Percentiles rank a stretch among this genome's conserved stretches.
These are phyloP conservation scores for Syngnathus typhle DNA, from an alignment of 2,113 vertebrate species.

Conservation along the genomic window DNA sequence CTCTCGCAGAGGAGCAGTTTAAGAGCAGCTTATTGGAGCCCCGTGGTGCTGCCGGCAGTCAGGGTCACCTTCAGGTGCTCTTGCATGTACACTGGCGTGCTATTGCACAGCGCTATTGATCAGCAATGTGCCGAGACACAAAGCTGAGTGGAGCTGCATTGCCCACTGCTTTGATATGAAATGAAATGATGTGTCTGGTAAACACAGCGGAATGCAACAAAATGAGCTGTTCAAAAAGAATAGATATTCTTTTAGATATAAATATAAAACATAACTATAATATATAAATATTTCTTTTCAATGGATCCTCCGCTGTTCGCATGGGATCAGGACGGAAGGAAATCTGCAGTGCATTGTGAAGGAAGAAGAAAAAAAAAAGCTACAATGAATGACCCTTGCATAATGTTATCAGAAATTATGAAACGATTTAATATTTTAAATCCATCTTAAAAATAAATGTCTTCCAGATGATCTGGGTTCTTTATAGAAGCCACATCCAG, in stretches of 20 bases:
- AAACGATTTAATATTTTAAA: not conserved
- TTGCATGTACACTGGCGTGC: slow-evolving; percentile 71
- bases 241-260: too few species aligned
- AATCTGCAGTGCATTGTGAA: too few species aligned
- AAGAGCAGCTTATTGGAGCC: slow-evolving; percentile 73
- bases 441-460: not conserved
- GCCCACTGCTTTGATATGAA: not conserved
- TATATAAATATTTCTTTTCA: too few species aligned
- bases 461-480: too few species aligned
- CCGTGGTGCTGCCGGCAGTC: slow-evolving; percentile 84
- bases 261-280: too few species aligned
- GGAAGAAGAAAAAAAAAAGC: too few species aligned
- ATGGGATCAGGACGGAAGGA: too few species aligned
- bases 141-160: not conserved
- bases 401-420: too few species aligned
- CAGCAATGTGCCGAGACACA: slow-evolving; percentile 48
- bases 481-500: too few species aligned
- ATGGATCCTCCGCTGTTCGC: too few species aligned
- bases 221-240: not conserved
- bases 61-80: slow-evolving; percentile 87
- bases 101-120: slow-evolving; percentile 82
- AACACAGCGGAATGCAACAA: not conserved
- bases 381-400: too few species aligned
- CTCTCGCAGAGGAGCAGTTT: slow-evolving; percentile 76
- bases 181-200: not conserved